A percentile compares a stretch with the other conserved stretches of the same genome.
These are phyloP conservation scores for Monoplex corrugatus DNA, from an alignment of 2,888 invertebrate genomes.

Conservation along the genomic window DNA sequence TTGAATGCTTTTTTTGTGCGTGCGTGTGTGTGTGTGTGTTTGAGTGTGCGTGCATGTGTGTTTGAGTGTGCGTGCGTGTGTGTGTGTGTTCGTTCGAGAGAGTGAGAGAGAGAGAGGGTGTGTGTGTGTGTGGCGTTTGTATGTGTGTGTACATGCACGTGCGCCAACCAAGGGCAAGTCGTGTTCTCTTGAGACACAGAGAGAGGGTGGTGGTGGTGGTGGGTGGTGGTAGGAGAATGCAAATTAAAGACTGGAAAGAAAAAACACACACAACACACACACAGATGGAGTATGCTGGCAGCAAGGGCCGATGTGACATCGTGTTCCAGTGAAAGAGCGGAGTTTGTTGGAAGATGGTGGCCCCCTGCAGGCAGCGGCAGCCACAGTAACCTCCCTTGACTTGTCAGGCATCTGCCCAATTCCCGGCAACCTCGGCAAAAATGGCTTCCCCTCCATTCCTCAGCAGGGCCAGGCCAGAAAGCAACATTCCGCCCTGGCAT, in stretches of 20 bases:
- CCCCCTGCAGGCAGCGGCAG: constrained; percentile 37
- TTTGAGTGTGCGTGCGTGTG: not conserved
- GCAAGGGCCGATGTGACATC: no score
- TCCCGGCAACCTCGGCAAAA: constrained; percentile 27
- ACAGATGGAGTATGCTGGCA: no score
- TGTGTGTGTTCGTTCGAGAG: not conserved
- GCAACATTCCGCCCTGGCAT: constrained; percentile 22
- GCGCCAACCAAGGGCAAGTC: no score
- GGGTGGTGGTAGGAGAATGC: not conserved
- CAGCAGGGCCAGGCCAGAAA: constrained; percentile 13
- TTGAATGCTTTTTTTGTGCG: no score
- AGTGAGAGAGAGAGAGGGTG: no score
- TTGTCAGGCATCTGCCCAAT: constrained; percentile 38
- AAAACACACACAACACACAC: no score
- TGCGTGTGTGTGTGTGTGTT: no score
- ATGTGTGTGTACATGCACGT: not conserved
- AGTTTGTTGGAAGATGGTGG: constrained; percentile 40
- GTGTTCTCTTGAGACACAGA: no score
- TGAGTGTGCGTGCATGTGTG: no score
- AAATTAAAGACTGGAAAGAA: not conserved
- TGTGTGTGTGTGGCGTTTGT: not conserved
- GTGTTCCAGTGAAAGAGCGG: not conserved
- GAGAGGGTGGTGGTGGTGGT: not conserved
- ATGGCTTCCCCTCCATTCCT: constrained; percentile 41
- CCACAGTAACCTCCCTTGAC: constrained; percentile 44